Conservation (phyloP, 1,140 invertebrate genomes). For the Polyergus mexicanus region DNA sequence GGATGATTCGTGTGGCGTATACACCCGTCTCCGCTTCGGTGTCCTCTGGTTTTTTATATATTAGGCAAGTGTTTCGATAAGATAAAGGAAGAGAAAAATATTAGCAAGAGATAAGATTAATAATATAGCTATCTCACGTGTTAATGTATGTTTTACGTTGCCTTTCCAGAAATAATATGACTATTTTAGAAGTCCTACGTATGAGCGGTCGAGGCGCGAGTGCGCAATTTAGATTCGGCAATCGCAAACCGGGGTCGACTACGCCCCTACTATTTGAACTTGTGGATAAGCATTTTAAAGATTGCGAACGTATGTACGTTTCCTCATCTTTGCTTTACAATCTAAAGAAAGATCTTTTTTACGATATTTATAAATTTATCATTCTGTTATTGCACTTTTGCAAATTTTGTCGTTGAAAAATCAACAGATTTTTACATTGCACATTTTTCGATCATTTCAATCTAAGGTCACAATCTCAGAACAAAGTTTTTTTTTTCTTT, state of each 20-base stretch:
- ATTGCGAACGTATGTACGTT: conserved; percentile 90
- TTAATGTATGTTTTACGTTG: conserved; percentile 17
- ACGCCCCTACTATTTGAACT: conserved; percentile 94
- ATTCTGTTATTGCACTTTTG: not conserved
- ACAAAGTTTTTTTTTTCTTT: not conserved
- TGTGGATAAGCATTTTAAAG: conserved; percentile 93
- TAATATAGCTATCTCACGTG: not conserved
- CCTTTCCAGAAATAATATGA: conserved; percentile 95
- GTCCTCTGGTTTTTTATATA: conserved; percentile 84
- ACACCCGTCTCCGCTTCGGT: conserved; percentile 79
- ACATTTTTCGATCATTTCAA: not conserved
- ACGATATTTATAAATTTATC: conserved; percentile 2
- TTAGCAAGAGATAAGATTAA: not conserved
- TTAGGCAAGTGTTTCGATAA: conserved; percentile 75
- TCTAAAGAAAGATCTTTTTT: not conserved
- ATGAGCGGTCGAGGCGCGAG: conserved; percentile 93
- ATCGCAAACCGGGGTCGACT: conserved; percentile 92
- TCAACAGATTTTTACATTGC: not conserved
- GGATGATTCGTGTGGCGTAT: conserved; percentile 82
- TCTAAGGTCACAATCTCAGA: not conserved
- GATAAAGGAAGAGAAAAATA: not conserved
- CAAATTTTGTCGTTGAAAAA: not conserved
- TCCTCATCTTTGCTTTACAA: conserved; percentile 31
- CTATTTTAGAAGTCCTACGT: conserved; percentile 94
- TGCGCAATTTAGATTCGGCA: conserved; percentile 96